These are phyloP conservation scores for Drosophila repletoides DNA, from an alignment of 1,140 invertebrate genomes.

Conservation along the genomic window DNA sequence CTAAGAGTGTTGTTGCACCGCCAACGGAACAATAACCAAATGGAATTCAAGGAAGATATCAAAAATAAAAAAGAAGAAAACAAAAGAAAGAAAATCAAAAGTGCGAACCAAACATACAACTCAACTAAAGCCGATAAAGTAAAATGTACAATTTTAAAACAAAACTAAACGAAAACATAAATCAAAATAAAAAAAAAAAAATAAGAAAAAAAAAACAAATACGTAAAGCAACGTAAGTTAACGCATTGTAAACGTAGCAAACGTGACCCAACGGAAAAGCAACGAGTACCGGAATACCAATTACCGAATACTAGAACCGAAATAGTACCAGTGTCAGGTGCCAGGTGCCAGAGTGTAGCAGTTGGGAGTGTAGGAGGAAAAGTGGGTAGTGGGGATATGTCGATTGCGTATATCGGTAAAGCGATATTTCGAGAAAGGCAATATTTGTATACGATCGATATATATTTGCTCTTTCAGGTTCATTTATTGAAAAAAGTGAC, in stretches of 20 bases:
- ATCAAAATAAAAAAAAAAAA: neutral
- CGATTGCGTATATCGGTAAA: too few relatives aligned
- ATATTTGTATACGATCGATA: too few relatives aligned
- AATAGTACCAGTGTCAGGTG: conserved; percentile 36
- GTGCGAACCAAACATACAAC: conserved; percentile 39
- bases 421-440: too few relatives aligned
- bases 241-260: conserved; percentile 18
- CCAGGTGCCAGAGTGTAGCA: conserved; percentile 14
- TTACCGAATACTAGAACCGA: conserved; percentile 15
- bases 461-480: too few relatives aligned
- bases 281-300: conserved; percentile 58
- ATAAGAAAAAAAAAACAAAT: conserved; percentile 5
- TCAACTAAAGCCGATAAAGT: conserved; percentile 24
- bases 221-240: conserved; percentile 20
- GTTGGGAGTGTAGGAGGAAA: neutral
- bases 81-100: conserved; percentile 67
- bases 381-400: neutral
- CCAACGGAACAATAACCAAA: conserved; percentile 77
- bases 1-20: conserved; percentile 78
- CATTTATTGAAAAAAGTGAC: too few relatives aligned
- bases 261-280: conserved; percentile 41
- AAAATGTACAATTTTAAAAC: conserved; percentile 4
- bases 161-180: conserved; percentile 7
- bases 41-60: conserved; percentile 59
- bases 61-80: conserved; percentile 60